Base-by-base conservation (phyloP, 2,888 invertebrate species). In the Folsomia candida region DNA sequence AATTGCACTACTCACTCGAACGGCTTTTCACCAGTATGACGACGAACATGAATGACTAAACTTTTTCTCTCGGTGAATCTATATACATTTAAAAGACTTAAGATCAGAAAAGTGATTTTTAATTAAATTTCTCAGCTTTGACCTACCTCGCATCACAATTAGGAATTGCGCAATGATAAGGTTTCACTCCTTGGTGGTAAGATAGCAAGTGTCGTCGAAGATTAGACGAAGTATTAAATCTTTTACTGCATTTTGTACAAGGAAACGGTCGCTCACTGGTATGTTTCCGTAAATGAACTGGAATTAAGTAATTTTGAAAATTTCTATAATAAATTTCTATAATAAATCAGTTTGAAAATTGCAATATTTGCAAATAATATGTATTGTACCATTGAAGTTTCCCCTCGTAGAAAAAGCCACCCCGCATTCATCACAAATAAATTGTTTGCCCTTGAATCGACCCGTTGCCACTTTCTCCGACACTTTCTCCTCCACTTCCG, bases 161-260 rank as follows among this genome's bases (percentile, higher is more conserved):
- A 1, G n/a, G n/a, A n/a, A n/a, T n/a, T n/a, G 73, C 62, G 29
- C 73, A 73, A 6, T 54, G 62, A 54, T 73, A 73, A 20, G 73
- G 73, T 51, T 70, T 71, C n/a, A 73, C 67, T 2, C 71, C 70
- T 51, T 70, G 70, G 67, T 73, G 73, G n/a, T n/a, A n/a, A 37
- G 73, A 69, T 14, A 73, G 54, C 1, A 73, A 54, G 27, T 73
- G 73, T 47, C 73, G 61, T n/a, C 73, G 60, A 11, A 73, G 67
- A 64, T 73, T 73, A 28, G 68, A 67, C n/a, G 68, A 65, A 0
- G 70, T 71, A n/a, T 70, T 73, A 28, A 73, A 73, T n/a, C 68
- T 24, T 0, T 68, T 58, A 25, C 66, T 66, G 29, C 73, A 73
- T 54, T 70, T 73, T 2, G 62, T 51, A 66, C 73, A 73, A 11